Base-by-base conservation (phyloP, 2,888 invertebrate species). In the Drosophila buzzatii region DNA sequence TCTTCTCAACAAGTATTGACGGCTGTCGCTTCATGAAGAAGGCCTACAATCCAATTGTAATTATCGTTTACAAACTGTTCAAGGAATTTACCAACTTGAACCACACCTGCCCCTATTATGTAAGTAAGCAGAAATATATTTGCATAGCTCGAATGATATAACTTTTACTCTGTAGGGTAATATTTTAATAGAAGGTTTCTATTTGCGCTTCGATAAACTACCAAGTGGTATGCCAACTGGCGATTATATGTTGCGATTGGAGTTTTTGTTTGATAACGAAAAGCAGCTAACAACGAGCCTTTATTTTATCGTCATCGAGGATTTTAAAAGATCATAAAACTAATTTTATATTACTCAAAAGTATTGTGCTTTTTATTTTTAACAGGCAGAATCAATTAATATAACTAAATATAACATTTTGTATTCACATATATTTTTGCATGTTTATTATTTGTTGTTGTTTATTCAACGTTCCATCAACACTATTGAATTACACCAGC, bases 141-240 rank as follows among this genome's bases (percentile, higher is more conserved):
- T 37, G 2, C 5, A 4, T 37, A 37, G 35, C 12, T 37, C 6
- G 3, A 37, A 14, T 14, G 37, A 37, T 37, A 4, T 6, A 14
- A 37, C 14, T 10, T 3, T 2, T n/a, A 1, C 23, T 12, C 3
- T 31, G 44, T 14, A 70, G 70, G 67, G 67, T 31, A 4, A 42
- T 2, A 2, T 51, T 2, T 0, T 44, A 7, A 0, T 77, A 0
- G 20, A 51, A 1, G 62, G 42, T 1, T 45, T 68, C 14, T 69
- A 77, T 52, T 10, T 55, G 3, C 33, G 16, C 0, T 18, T 23
- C 10, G 63, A 69, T 0, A 2, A 35, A 7, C 8, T 68, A 0
- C 41, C 49, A 5, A 14, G 42, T n/a, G 14, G 51, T 0, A 1
- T 74, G n/a, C 79, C 77, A 2, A 59, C 70, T 23, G 79, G 70